A percentile compares a stretch with the other conserved stretches of the same genome.
Evolutionary conservation across 2,888 invertebrate species (phyloP).

Genomic region (Leptinotarsa peninsularis): DNA sequence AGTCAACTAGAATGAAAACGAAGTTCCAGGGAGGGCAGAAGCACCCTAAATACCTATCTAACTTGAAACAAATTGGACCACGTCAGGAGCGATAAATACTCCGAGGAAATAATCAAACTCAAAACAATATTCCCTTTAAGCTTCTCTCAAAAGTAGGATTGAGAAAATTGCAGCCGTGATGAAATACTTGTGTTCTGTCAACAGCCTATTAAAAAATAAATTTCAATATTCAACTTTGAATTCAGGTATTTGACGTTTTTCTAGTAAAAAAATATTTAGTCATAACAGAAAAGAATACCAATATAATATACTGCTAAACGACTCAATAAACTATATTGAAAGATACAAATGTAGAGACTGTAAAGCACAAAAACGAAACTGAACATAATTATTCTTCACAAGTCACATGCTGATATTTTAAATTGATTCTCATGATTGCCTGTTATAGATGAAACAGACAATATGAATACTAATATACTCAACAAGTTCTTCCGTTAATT

Average conservation of each 20-base stretch:
- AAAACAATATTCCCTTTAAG: too few relatives aligned
- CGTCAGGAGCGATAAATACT: too few relatives aligned
- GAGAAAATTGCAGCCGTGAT: too few relatives aligned
- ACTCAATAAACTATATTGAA: not conserved
- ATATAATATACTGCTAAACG: not conserved
- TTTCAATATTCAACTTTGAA: too few relatives aligned
- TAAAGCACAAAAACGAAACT: constrained; percentile 25
- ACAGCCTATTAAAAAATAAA: too few relatives aligned
- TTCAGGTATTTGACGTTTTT: not conserved
- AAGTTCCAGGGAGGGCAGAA: too few relatives aligned
- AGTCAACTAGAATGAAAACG: too few relatives aligned
- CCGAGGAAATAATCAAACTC: too few relatives aligned
- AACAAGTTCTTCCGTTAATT: constrained; percentile 38
- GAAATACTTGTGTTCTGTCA: too few relatives aligned
- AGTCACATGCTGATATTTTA: constrained; percentile 39
- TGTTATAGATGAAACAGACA: constrained; percentile 36
- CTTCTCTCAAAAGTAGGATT: too few relatives aligned
- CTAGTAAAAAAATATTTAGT: not conserved
- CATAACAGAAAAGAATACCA: not conserved
- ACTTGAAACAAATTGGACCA: too few relatives aligned
- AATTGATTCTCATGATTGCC: constrained; percentile 40
- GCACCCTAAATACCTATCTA: too few relatives aligned
- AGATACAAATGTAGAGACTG: constrained; percentile 17
- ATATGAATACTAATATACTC: constrained; percentile 41
- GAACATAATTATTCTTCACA: constrained; percentile 33